Evolutionary conservation across 2,113 vertebrate species (phyloP).

Genomic region (Budorcas taxicolor): DNA sequence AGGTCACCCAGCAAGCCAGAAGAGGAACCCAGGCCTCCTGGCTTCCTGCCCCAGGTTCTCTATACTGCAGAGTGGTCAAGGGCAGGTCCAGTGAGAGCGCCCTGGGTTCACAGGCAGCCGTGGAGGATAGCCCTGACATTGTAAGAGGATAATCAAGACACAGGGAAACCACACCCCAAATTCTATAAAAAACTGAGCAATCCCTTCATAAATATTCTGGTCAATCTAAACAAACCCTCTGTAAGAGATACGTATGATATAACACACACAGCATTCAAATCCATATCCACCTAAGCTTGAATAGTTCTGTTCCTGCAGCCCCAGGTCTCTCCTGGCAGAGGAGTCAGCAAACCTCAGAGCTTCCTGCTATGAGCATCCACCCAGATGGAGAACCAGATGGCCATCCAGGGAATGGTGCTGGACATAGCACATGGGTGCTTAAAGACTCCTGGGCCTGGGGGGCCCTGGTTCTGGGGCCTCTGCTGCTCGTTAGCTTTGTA

Average conservation of each 20-base stretch:
- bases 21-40: neutral
- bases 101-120: neutral
- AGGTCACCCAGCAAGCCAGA: neutral
- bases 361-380: neutral
- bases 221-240: neutral
- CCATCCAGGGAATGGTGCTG: neutral
- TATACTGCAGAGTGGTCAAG: neutral
- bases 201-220: neutral
- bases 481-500: neutral
- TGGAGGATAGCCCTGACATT: neutral
- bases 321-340: neutral
- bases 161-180: neutral
- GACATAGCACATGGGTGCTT: fast-evolving
- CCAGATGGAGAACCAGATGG: neutral
- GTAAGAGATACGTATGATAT: neutral
- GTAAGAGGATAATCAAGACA: constrained; percentile 32
- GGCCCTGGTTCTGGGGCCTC: neutral
- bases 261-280: neutral
- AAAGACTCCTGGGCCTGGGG: neutral
- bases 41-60: neutral
- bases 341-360: neutral
- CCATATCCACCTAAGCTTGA: neutral
- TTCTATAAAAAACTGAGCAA: neutral
- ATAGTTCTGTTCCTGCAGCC: neutral
- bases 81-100: neutral